Percentiles rank a stretch among this genome's conserved stretches.
Conservation (phyloP, 1,140 invertebrate species). For the Heliconius hewitsoni region DNA sequence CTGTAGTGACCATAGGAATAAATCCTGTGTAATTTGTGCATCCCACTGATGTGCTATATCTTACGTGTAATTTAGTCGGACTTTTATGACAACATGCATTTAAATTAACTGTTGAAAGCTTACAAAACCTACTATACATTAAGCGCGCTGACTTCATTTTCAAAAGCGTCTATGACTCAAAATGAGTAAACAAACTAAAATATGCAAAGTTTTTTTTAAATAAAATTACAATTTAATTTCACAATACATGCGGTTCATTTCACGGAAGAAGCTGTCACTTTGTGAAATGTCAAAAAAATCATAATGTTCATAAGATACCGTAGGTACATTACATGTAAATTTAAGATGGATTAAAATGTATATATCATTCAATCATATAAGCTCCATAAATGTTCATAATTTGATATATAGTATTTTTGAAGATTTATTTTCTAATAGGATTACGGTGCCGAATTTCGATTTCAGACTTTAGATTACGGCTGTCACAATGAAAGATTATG, state of each 20-base stretch:
- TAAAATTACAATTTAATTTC: conserved; percentile 27
- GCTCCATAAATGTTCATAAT: not conserved
- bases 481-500: conserved; percentile 37
- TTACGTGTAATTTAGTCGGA: conserved; percentile 51
- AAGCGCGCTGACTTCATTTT: conserved; percentile 63
- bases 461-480: not conserved
- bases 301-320: not conserved
- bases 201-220: conserved; percentile 19
- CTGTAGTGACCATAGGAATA: conserved; percentile 47
- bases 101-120: conserved; percentile 42
- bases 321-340: not conserved
- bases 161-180: conserved; percentile 33
- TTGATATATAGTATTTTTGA: not conserved
- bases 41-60: conserved; percentile 56
- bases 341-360: not conserved
- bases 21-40: conserved; percentile 52
- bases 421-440: not conserved
- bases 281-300: not conserved
- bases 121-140: conserved; percentile 50
- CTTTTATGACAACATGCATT: conserved; percentile 51
- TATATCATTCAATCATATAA: not conserved
- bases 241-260: conserved; percentile 11
- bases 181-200: conserved; percentile 33
- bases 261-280: conserved; percentile 16
- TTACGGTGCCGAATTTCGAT: not conserved